Base-by-base conservation (phyloP, 2,888 invertebrate genomes). In the Polyommatus icarus region DNA sequence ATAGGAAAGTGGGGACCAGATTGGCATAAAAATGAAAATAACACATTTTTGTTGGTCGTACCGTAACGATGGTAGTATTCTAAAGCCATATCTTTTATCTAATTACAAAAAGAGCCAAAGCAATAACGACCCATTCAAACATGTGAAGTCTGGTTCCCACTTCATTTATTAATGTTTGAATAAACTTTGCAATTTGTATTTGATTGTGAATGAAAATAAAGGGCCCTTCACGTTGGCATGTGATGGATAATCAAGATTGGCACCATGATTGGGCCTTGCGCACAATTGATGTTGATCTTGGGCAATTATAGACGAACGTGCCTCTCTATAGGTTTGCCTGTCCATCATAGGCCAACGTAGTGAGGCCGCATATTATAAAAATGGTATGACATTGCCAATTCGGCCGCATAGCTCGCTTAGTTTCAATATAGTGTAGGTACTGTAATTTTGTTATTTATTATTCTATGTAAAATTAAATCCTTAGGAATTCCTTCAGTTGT, bases 361-460 rank as follows among this genome's bases (percentile, higher is more conserved):
- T 4, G 15, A 18, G 54, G 12, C 54, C 54, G 18, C 18, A 81
- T 81, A 81, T 10, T 24, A 81, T 81, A 81, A 77, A 79, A 81
- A 80, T 81, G 82, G 79, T 78, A 80, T 79, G 80, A 84, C 84
- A 90, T 90, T 88, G 90, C 88, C 89, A 89, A 90, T 89, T 84
- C 85, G 85, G 84, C 84, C 85, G 84, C 81, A 84, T 89, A 89
- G 88, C 85, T 89, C 85, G 90, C 91, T 91, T 92, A 90, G 91
- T 90, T 88, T 90, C 86, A 87, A 87, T 89, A 86, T 92, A 92
- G 89, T 81, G 81, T 90, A 91, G 89, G 84, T 82, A 88, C 87
- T 85, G 83, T 85, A 85, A 79, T 91, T 93, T 92, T 92, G 93
- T 93, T 93, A 93, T 93, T 93, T 93, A 93, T 91, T 92, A 89